A percentile compares a stretch with the other conserved stretches of the same genome.
These are phyloP conservation scores for Enteromius mattozi DNA, from an alignment of 2,797 vertebrate genomes.

Conservation along the genomic window DNA sequence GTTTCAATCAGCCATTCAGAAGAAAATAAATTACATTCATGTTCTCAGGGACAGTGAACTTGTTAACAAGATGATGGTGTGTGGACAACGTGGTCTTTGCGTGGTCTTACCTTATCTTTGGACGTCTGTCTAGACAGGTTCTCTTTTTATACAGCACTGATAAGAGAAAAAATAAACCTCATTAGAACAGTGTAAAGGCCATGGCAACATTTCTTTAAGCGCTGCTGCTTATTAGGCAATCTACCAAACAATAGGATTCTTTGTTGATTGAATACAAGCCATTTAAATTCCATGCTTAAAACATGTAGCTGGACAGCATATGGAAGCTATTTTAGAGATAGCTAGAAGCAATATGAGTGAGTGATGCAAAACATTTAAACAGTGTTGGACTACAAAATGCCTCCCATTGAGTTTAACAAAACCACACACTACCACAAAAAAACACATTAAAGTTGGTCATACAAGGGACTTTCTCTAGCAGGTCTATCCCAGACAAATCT, in stretches of 20 bases:
- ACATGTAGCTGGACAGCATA: constrained; percentile 39
- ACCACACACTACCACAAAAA: background rate
- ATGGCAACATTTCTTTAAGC: background rate
- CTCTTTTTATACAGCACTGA: constrained; percentile 3
- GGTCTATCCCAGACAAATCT: background rate
- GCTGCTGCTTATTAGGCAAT: constrained; percentile 9
- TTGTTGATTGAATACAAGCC: constrained; percentile 24
- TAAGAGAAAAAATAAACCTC: background rate
- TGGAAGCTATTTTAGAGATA: constrained; percentile 53
- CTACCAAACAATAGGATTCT: constrained; percentile 14
- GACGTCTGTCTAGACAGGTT: background rate
- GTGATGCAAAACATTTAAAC: constrained; percentile 36
- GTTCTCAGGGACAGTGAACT: background rate
- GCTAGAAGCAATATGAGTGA: constrained; percentile 41
- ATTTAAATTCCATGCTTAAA: constrained; percentile 23
- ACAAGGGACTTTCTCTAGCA: background rate
- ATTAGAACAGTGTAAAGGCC: background rate
- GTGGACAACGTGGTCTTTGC: background rate
- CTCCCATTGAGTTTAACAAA: constrained; percentile 12
- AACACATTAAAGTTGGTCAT: constrained; percentile 6
- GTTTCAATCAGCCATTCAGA: background rate
- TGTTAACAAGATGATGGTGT: background rate
- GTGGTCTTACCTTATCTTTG: background rate
- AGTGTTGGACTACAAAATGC: constrained; percentile 14
- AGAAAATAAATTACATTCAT: background rate